A percentile compares a stretch with the other conserved stretches of the same genome.
Conservation (phyloP, 2,888 invertebrate species). For the Sussaba pulchella region DNA sequence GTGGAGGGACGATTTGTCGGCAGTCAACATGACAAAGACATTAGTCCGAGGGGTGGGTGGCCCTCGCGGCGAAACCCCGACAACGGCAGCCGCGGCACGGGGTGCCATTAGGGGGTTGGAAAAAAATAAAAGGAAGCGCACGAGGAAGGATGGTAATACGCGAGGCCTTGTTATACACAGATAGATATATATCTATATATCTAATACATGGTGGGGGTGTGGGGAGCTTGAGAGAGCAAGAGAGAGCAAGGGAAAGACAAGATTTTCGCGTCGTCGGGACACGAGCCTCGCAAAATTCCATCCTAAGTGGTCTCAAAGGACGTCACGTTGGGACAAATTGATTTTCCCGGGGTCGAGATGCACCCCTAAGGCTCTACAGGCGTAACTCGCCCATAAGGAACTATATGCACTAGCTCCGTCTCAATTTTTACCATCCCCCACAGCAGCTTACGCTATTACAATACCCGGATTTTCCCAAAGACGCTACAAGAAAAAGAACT, state of each 20-base stretch:
- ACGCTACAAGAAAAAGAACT: slow-evolving; percentile 20
- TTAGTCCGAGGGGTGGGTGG: slow-evolving; percentile 73
- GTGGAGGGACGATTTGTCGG: slow-evolving; percentile 82
- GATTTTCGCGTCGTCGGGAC: slow-evolving; percentile 25
- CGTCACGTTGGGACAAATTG: slow-evolving; percentile 80
- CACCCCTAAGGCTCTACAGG: slow-evolving; percentile 42
- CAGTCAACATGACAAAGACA: slow-evolving; percentile 84
- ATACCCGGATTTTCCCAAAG: slow-evolving; percentile 22
- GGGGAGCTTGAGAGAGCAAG: slow-evolving; percentile 70
- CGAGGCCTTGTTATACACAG: too few species aligned
- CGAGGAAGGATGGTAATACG: slow-evolving; percentile 30
- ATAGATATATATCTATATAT: background rate
- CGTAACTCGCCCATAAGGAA: slow-evolving; percentile 20
- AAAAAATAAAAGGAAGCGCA: slow-evolving; percentile 48
- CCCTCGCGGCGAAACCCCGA: slow-evolving; percentile 44
- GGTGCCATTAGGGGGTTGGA: slow-evolving; percentile 48
- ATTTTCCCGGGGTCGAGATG: slow-evolving; percentile 72
- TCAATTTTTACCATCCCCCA: slow-evolving; percentile 17
- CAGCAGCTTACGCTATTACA: slow-evolving; percentile 1
- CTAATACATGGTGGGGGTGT: background rate
- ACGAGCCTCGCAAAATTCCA: slow-evolving; percentile 75
- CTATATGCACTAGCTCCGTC: slow-evolving; percentile 11
- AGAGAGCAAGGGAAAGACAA: slow-evolving; percentile 32
- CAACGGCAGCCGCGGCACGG: slow-evolving; percentile 22
- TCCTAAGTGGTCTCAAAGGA: slow-evolving; percentile 80